Evolutionary conservation across 2,113 vertebrate genomes (phyloP), one percentile per base, ranked within the genome.

Genomic region (Albula goreensis): DNA sequence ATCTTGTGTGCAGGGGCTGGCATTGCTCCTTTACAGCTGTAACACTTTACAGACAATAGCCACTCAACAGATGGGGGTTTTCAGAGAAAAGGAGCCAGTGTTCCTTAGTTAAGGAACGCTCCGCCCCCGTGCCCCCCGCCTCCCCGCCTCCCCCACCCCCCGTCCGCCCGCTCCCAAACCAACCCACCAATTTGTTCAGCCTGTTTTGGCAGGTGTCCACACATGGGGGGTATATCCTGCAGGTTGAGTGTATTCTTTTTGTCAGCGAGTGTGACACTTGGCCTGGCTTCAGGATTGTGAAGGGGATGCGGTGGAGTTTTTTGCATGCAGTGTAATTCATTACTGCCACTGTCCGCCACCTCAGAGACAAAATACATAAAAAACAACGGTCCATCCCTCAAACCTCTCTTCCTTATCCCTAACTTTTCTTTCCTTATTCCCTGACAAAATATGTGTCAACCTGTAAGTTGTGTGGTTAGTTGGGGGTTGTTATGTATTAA

Each of bases 61-160:
- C 94, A 95, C 96, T 97, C 93, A 98, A 97, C 98, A 99, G 98
- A 99, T 99, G 98, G 98, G 96, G 31, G 97, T 95, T 93, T 90
- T 91, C 0, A 86, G 81, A 94, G 93, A 95, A 96, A 96, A 93
- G 92, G 93, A 94, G 94, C 93, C 94, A 94, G 94, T 95, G 95
- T 92, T 93, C 92, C 94, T 94, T 92, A 91, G 96, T 94, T 95
- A 96, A 96, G 96, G 94, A 95, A 80, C 86, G 78, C 86, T 13
- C 92, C 90, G 88, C 90, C 93, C 92, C 50, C 90, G 87, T 25
- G 60, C 82, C 79, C 85, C 85, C 74, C 25, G 57, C 87, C 50
- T 51, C 78, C 52, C 74, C 90, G 88, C 90, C 93, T 41, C 92
- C 50, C 90, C 88, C n/a, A 66, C 82, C 79, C 85, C 85, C 74